A percentile compares a stretch with the other conserved stretches of the same genome.
Conservation (phyloP, 2,797 vertebrate genomes). For the Hemitrygon akajei region DNA sequence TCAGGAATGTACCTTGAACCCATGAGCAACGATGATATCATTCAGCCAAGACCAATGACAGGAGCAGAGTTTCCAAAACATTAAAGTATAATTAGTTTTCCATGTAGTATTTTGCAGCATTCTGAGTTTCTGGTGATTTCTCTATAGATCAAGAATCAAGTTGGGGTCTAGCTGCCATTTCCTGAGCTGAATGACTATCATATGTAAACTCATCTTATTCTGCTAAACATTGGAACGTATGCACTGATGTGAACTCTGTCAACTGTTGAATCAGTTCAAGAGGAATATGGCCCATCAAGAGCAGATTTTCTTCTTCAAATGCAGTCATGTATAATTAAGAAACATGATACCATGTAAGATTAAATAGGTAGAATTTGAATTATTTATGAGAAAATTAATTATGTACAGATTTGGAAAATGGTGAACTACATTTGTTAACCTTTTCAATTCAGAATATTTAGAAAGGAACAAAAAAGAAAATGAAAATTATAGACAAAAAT, state of each 20-base stretch:
- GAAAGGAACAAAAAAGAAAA: neutral
- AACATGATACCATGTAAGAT: neutral
- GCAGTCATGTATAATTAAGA: neutral
- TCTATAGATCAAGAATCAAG: neutral
- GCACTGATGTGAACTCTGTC: neutral
- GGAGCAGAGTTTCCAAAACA: neutral
- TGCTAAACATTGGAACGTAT: neutral
- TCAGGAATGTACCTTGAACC: neutral
- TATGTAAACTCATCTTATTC: neutral
- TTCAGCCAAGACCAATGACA: neutral
- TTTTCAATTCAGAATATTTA: neutral
- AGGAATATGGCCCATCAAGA: neutral
- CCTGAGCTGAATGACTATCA: neutral
- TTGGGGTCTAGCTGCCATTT: neutral
- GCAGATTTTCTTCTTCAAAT: constrained; percentile 9
- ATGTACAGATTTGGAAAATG: neutral
- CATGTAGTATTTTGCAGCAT: neutral
- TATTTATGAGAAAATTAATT: neutral
- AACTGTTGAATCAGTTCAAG: constrained; percentile 24
- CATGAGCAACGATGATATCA: neutral
- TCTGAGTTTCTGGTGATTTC: neutral
- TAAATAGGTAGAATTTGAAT: neutral
- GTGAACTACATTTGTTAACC: neutral
- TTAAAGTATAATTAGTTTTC: neutral
- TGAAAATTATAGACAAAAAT: neutral